Base-by-base conservation (phyloP, 2,797 vertebrate genomes). In the Myiotriccus ornatus region DNA sequence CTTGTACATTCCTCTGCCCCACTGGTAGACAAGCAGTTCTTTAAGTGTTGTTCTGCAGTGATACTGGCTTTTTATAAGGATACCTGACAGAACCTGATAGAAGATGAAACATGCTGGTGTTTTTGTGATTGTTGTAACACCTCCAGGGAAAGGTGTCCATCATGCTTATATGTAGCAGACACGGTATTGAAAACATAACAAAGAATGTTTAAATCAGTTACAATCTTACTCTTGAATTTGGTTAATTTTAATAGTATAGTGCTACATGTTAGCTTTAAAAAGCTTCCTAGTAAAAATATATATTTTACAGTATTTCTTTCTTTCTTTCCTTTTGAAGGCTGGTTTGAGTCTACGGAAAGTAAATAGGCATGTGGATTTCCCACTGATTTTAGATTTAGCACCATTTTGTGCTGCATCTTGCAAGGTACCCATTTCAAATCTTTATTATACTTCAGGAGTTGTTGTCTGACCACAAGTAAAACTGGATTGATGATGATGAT, bases 301-400 rank as follows among this genome's bases (percentile, higher is more conserved):
- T 52, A 14, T 44, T 62, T 84, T 84, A 56, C 13, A 49, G 16
- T 37, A 10, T 71, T 77, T 24, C 8, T 43, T 41, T 47, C 78
- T 67, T 39, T n/a, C 18, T 47, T 91, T 69, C 43, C 10, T 85
- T 63, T 95, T 94, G 24, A 96, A 99, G 99, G 98, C 99, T 95
- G 99, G 99, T 83, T 98, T 99, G 98, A 99, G 98, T 97, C 97
- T 99, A 85, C 98, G 99, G 64, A 99, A 99, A 96, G 99, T 99
- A 56, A 99, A 99, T 91, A 98, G 99, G 69, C 99, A 99, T 35
- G 99, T 99, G 80, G 99, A 99, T 97, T 99, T 99, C 84, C 99
- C 99, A 28, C 96, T 99, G 53, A 89, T 98, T 78, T 97, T 99
- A 97, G 99, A 99, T 97, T 97, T 99, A 82, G 98, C 99, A 90